These are phyloP conservation scores for Lucilia sericata DNA, from an alignment of 1,140 invertebrate genomes.

Conservation along the genomic window DNA sequence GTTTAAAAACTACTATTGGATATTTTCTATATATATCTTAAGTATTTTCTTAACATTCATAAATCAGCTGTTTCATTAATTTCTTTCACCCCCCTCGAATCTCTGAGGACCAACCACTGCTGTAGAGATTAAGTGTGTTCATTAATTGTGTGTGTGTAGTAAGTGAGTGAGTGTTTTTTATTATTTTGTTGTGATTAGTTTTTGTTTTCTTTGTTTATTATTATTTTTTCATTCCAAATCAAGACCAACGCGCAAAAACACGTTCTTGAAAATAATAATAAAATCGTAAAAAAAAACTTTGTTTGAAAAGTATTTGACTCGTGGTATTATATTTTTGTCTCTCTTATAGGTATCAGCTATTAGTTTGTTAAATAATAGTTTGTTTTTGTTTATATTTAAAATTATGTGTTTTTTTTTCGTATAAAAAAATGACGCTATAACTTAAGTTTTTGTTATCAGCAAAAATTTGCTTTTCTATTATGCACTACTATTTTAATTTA, in stretches of 20 bases:
- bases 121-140: no score
- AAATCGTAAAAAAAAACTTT: not conserved
- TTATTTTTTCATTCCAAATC: not conserved
- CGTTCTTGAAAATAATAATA: not conserved
- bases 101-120: no score
- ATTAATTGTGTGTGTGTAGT: not conserved
- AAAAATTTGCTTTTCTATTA: not conserved
- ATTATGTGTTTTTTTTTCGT: not conserved
- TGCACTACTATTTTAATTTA: not conserved
- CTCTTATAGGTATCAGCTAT: not conserved
- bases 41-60: no score
- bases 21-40: no score
- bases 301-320: not conserved
- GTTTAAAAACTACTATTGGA: no score
- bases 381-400: constrained; percentile 5
- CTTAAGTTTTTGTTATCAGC: not conserved
- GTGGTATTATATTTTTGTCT: not conserved
- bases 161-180: not conserved
- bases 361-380: not conserved
- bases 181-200: not conserved
- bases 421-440: constrained; percentile 4
- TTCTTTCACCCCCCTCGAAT: no score
- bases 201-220: not conserved
- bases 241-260: constrained; percentile 26
- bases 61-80: no score